These are phyloP conservation scores for Carettochelys insculpta DNA, from an alignment of 2,113 vertebrate species.

Conservation along the genomic window DNA sequence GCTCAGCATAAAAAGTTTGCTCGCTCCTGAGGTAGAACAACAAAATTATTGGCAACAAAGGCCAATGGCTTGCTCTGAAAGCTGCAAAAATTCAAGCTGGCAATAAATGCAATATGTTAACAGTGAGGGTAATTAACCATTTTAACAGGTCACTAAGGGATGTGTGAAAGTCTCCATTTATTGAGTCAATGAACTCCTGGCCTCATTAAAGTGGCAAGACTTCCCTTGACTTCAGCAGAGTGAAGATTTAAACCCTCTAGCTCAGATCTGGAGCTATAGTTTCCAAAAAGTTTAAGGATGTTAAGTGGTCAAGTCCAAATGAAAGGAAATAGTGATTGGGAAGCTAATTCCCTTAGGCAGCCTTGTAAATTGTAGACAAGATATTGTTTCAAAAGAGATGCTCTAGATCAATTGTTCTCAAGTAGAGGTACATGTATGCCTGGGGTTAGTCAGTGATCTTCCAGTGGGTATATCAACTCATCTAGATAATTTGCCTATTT, in stretches of 20 bases:
- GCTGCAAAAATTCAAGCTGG: too few relatives aligned
- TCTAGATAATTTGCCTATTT: too few relatives aligned
- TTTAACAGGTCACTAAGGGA: too few relatives aligned
- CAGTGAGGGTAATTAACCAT: too few relatives aligned
- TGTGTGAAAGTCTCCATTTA: neutral
- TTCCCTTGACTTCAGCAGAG: neutral
- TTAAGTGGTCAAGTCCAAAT: neutral
- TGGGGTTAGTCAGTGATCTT: too few relatives aligned
- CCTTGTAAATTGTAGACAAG: accelerated
- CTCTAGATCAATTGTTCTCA: neutral
- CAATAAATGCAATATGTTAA: too few relatives aligned
- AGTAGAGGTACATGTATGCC: too few relatives aligned
- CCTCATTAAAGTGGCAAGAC: neutral
- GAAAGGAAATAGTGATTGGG: neutral
- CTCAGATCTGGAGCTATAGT: neutral
- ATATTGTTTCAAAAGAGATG: accelerated
- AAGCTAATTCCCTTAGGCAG: neutral
- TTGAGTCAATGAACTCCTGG: neutral
- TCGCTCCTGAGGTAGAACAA: too few relatives aligned
- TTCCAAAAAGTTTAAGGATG: neutral
- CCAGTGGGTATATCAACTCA: too few relatives aligned
- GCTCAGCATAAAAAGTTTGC: too few relatives aligned
- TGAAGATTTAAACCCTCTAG: neutral
- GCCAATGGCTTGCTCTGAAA: too few relatives aligned
- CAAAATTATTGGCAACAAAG: too few relatives aligned